Evolutionary conservation across 92 coral and sea anemone genomes (phyloP), one percentile per base, ranked within the genome.

Genomic region (Parazoanthus darwini): DNA sequence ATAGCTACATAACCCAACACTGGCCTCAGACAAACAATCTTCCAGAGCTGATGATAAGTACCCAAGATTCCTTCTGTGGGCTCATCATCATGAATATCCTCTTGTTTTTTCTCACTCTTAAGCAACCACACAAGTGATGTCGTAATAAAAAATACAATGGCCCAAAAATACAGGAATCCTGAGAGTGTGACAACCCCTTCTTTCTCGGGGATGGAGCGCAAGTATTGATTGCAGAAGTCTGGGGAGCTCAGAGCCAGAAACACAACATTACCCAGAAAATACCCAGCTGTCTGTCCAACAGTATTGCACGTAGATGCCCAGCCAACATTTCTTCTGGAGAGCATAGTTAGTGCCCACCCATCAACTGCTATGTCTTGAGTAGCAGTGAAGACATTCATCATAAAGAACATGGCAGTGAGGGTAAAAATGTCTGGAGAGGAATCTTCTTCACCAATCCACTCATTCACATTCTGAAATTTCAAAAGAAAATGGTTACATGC

Each of bases 261-360:
- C 42, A 96, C 98, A 67, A 97, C 95, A 94, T 97, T 94, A 6
- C 99, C 99, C 54, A 97, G 90, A 79, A 97, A 97, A 87, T 87
- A 97, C 39, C 99, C 99, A 5, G 99, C 98, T 8, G 99, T 97
- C 85, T 97, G 98, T 10, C 98, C 99, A 71, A 97, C 94, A 44
- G 97, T 92, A 79, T 97, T 97, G 81, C 99, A 97, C 6, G 99
- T 97, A 2, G 99, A 97, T 1, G 99, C 99, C 93, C 94, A 97
- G 67, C 95, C 99, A n/a, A 97, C 97, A 88, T 97, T 95, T 76
- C 91, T 92, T n/a, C 93, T 87, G 2, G 99, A 94, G 7, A 97
- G 93, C 99, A 97, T 97, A 0, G 99, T 97, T 5, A 97, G 92
- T 7, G 99, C 99, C 99, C 99, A 97, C 65, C 99, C 99, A 82